A percentile compares a stretch with the other conserved stretches of the same genome.
Evolutionary conservation across 2,797 vertebrate genomes (phyloP).

Genomic region (Poecile montanus): DNA sequence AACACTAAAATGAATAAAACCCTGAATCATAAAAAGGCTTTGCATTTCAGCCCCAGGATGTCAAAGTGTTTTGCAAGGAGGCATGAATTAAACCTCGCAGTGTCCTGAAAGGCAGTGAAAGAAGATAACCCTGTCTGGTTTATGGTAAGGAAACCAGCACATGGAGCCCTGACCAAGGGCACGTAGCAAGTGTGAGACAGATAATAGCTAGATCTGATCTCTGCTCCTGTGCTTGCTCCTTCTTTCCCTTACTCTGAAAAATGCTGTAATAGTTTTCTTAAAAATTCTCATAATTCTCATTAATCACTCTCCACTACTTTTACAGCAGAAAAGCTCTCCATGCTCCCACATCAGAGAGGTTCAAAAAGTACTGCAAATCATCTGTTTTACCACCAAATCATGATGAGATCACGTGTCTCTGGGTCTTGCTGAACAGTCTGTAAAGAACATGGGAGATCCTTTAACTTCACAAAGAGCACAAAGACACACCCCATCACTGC

Average conservation of each 20-base stretch:
- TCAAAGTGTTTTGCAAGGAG: slow-evolving; percentile 9
- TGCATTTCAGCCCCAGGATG: slow-evolving; percentile 20
- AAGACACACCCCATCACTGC: not conserved
- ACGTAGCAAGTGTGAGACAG: slow-evolving; percentile 17
- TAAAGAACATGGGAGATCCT: not conserved
- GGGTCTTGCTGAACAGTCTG: not conserved
- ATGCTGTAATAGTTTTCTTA: not conserved
- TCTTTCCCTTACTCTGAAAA: not conserved
- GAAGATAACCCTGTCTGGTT: slow-evolving; percentile 47
- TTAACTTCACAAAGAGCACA: not conserved
- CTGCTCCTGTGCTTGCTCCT: not conserved
- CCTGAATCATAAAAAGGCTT: not conserved
- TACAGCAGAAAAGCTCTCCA: not conserved
- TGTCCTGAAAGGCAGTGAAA: slow-evolving; percentile 35
- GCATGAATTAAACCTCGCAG: slow-evolving; percentile 40
- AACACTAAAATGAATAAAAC: slow-evolving; percentile 28
- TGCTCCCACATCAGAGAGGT: not conserved
- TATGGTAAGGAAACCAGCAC: slow-evolving; percentile 25
- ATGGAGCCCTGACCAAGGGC: not conserved
- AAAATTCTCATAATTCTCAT: not conserved
- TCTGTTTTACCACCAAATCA: not conserved
- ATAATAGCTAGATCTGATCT: slow-evolving; percentile 31
- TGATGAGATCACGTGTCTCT: not conserved
- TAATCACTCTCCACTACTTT: not conserved
- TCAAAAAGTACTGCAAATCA: not conserved